These are phyloP conservation scores for Brachionus calyciflorus DNA, from an alignment of 1,140 invertebrate species.

Conservation along the genomic window DNA sequence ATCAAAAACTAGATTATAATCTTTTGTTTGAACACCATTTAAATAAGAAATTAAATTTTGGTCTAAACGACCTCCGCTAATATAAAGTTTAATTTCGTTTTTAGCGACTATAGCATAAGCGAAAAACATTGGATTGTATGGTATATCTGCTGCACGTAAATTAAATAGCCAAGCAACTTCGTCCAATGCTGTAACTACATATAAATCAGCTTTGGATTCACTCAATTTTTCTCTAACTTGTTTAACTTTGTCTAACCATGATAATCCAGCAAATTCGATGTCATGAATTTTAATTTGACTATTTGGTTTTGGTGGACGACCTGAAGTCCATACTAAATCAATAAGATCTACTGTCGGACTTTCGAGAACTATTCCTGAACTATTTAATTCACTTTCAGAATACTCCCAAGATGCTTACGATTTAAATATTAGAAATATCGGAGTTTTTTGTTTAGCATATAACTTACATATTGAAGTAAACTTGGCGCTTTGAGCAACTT, in stretches of 20 bases:
- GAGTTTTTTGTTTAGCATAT: not conserved
- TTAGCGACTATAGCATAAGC: conserved; percentile 73
- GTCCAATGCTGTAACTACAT: conserved; percentile 80
- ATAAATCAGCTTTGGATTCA: conserved; percentile 64
- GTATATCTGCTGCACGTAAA: conserved; percentile 86
- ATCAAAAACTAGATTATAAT: not conserved
- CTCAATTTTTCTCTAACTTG: conserved; percentile 52
- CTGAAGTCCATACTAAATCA: conserved; percentile 53
- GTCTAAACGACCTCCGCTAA: not conserved
- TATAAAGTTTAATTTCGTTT: not conserved
- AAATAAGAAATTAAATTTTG: not conserved
- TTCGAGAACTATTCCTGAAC: conserved; percentile 48
- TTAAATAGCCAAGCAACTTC: conserved; percentile 87
- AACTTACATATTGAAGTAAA: conserved; percentile 68
- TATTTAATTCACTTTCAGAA: not conserved
- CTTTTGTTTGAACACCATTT: not conserved
- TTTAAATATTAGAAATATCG: no score
- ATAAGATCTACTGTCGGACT: conserved; percentile 51
- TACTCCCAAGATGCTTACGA: conserved; percentile 1
- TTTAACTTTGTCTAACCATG: not conserved
- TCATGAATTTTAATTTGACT: conserved; percentile 51
- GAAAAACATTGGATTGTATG: conserved; percentile 95
- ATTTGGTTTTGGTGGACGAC: conserved; percentile 51
- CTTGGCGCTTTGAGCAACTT: conserved; percentile 76
- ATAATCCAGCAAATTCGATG: conserved; percentile 52